A percentile compares a stretch with the other conserved stretches of the same genome.
Conservation (phyloP, 1,140 invertebrate genomes). For the Idris sp. region DNA sequence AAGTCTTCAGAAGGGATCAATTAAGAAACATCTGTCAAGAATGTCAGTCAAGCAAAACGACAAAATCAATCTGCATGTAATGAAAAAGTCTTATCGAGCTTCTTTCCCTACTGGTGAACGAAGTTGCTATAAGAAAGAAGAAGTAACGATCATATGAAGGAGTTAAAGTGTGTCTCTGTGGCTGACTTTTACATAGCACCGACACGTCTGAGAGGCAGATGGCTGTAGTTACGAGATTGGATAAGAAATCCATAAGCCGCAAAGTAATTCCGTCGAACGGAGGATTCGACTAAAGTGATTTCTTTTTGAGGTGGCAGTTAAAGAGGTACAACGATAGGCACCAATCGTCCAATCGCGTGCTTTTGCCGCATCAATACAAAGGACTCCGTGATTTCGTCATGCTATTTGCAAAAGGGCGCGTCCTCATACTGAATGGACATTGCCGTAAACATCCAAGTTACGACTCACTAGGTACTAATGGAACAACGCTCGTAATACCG, state of each 20-base stretch:
- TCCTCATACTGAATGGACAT: constrained; percentile 49
- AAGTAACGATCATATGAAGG: constrained; percentile 51
- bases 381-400: constrained; percentile 46
- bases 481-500: constrained; percentile 60
- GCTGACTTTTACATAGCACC: constrained; percentile 50
- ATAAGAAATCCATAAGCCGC: constrained; percentile 72
- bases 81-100: constrained; percentile 38
- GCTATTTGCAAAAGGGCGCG: constrained; percentile 51
- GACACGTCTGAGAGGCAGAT: constrained; percentile 43
- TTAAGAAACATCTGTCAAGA: constrained; percentile 46
- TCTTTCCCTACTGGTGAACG: constrained; percentile 11
- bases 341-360: constrained; percentile 44
- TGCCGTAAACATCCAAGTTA: constrained; percentile 64
- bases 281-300: constrained; percentile 68
- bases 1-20: constrained; percentile 22
- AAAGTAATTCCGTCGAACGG: constrained; percentile 66
- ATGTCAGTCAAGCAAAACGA: neutral
- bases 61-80: constrained; percentile 36
- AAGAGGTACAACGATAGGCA: constrained; percentile 53
- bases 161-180: constrained; percentile 59
- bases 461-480: constrained; percentile 61
- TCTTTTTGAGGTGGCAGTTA: constrained; percentile 45
- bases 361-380: constrained; percentile 18
- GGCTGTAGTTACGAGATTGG: constrained; percentile 69
- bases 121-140: constrained; percentile 36